Percentiles rank a stretch among this genome's conserved stretches.
These are phyloP conservation scores for Daboia siamensis DNA, from an alignment of 2,113 vertebrate genomes.

Conservation along the genomic window DNA sequence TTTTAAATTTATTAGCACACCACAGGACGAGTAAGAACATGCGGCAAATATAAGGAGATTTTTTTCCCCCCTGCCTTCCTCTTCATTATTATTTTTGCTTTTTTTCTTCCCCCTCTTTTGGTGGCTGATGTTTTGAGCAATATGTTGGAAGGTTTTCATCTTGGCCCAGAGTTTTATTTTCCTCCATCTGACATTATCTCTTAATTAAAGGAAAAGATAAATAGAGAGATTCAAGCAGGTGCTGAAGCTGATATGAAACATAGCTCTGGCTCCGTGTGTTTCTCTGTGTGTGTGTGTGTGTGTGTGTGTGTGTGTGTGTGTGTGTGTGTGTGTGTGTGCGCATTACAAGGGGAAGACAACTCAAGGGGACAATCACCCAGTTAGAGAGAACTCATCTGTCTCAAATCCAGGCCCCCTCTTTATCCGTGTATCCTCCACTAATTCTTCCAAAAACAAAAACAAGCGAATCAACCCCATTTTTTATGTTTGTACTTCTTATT, in stretches of 20 bases:
- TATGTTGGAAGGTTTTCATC: constrained; percentile 47
- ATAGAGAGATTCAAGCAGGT: constrained; percentile 53
- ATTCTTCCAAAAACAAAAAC: too few relatives aligned
- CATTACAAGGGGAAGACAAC: neutral
- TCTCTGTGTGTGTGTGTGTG: neutral
- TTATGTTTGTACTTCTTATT: too few relatives aligned
- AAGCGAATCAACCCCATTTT: too few relatives aligned
- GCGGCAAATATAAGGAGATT: constrained; percentile 44
- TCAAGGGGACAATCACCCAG: constrained; percentile 20
- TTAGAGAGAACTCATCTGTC: too few relatives aligned
- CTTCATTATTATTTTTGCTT: neutral
- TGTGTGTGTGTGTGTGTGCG: neutral
- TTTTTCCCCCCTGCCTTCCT: constrained; percentile 30
- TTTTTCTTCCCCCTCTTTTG: neutral
- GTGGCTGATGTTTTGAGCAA: constrained; percentile 5
- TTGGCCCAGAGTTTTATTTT: constrained; percentile 52
- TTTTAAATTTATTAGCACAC: constrained; percentile 52
- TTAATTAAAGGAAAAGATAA: constrained; percentile 67
- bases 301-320: neutral
- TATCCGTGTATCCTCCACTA: too few relatives aligned
- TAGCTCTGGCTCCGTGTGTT: neutral
- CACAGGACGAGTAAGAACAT: constrained; percentile 45
- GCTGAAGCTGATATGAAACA: constrained; percentile 36
- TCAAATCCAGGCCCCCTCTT: too few relatives aligned
- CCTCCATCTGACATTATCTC: constrained; percentile 56